A percentile compares a stretch with the other conserved stretches of the same genome.
Evolutionary conservation across 2,113 vertebrate species (phyloP).

Genomic region (Chlorodrepanis virens): DNA sequence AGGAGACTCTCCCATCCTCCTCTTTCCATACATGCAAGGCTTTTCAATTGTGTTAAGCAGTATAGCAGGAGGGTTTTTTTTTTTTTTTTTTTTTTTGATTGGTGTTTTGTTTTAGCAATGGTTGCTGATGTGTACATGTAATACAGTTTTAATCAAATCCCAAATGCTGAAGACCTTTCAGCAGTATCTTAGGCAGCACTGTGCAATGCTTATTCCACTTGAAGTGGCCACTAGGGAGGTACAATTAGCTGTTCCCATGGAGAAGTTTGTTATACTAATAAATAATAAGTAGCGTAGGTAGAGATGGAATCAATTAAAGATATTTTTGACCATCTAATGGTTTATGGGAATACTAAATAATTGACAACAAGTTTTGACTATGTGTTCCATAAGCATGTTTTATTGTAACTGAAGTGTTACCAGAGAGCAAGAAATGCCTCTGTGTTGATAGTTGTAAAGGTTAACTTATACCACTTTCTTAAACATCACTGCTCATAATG

Average conservation of each 20-base stretch:
- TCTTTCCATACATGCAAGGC: slow-evolving; percentile 11
- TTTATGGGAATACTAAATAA: slow-evolving; percentile 81
- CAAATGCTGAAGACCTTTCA: slow-evolving; percentile 79
- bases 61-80: slow-evolving; percentile 69
- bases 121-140: slow-evolving; percentile 73
- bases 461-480: slow-evolving; percentile 36
- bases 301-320: slow-evolving; percentile 94
- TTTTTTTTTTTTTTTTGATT: slow-evolving; percentile 49
- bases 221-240: slow-evolving; percentile 87
- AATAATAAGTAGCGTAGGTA: slow-evolving; percentile 90
- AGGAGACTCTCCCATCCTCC: not conserved
- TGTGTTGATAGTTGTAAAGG: not conserved
- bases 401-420: slow-evolving; percentile 63
- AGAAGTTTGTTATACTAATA: slow-evolving; percentile 91
- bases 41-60: slow-evolving; percentile 64
- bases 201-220: slow-evolving; percentile 83
- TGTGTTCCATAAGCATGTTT: slow-evolving; percentile 56
- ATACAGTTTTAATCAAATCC: slow-evolving; percentile 82
- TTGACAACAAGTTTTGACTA: slow-evolving; percentile 72
- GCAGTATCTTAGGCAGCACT: slow-evolving; percentile 75
- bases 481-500: not conserved
- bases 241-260: slow-evolving; percentile 94
- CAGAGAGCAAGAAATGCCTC: not conserved
- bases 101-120: slow-evolving; percentile 74
- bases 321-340: slow-evolving; percentile 87